phyloP scores from a whole-genome alignment of 2,113 vertebrate species.

The Parotia lawesii region DNA sequence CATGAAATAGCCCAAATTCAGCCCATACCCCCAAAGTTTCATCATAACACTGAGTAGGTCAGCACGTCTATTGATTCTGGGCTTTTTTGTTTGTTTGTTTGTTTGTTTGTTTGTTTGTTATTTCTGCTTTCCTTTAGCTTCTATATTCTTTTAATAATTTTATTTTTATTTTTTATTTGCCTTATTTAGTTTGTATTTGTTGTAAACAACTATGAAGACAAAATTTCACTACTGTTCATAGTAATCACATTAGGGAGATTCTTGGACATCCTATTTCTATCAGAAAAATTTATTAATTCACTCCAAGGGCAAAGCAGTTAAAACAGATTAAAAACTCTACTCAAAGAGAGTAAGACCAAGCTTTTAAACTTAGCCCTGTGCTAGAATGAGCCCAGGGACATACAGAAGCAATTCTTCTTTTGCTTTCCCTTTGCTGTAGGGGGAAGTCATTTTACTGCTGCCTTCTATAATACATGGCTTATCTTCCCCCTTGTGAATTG shows the following conservation, averaged over 20 bases:
- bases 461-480: background rate
- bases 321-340: conserved; percentile 43
- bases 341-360: background rate
- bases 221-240: conserved; percentile 8
- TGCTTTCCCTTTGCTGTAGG: background rate
- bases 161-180: conserved; percentile 30
- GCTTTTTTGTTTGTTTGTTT: background rate
- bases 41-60: conserved; percentile 65
- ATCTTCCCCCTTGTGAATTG: background rate
- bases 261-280: background rate
- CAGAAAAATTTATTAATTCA: conserved; percentile 22
- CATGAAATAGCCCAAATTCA: conserved; percentile 54
- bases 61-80: conserved; percentile 49
- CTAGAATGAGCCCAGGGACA: background rate
- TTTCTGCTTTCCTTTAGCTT: conserved; percentile 34
- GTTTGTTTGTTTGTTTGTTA: background rate
- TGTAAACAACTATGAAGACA: conserved; percentile 46
- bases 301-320: conserved; percentile 12
- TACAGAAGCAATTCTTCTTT: background rate
- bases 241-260: conserved; percentile 26
- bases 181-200: background rate
- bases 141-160: background rate
- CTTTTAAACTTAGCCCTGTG: background rate
- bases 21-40: conserved; percentile 20
- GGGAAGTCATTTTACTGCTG: background rate